Evolutionary conservation across 2,888 invertebrate genomes (phyloP), one percentile per base, ranked within the genome.

Genomic region (Phyllotreta striolata): DNA sequence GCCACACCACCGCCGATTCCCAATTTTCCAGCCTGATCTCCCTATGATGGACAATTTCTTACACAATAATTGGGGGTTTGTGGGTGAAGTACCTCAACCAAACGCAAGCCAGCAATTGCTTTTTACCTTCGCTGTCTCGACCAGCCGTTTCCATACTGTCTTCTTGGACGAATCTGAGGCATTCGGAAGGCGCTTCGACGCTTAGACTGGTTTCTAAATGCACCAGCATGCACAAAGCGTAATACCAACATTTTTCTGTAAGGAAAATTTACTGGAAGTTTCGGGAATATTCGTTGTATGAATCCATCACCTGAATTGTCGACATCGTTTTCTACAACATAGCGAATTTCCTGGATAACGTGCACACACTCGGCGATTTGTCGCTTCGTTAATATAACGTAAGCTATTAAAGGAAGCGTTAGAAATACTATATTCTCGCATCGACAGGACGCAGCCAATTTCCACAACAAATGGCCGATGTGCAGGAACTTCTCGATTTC

Each of bases 171-270:
- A 67, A 72, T 0, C 76, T 84, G 85, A 77, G 7, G 84, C 87
- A 69, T 80, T 80, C 72, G 84, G 86, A 70, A 85, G 86, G 84
- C 0, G 86, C 79, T 40, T 85, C 79, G 0, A 87, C 80, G 9
- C 83, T 82, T 58, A 86, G 84, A 0, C 88, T 87, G 0, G 87
- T 85, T 74, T 90, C 87, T 41, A 89, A 77, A 54, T 87, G 82
- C 38, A 89, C 80, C 55, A 85, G 83, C 39, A 88, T 76, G 43
- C 86, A 84, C 34, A 86, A 79, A 6, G 84, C 84, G 73, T 86
- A 86, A 74, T 87, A 89, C 86, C 87, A 88, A 0, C 85, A 84
- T 70, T 83, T 83, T 46, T 85, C 87, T 78, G 40, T 35, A 55
- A 68, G 66, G 39, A 13, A 41, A 35, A 38, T 37, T 40, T 34